Base-by-base conservation (phyloP, 2,797 vertebrate species). In the Jordanella pulchra region DNA sequence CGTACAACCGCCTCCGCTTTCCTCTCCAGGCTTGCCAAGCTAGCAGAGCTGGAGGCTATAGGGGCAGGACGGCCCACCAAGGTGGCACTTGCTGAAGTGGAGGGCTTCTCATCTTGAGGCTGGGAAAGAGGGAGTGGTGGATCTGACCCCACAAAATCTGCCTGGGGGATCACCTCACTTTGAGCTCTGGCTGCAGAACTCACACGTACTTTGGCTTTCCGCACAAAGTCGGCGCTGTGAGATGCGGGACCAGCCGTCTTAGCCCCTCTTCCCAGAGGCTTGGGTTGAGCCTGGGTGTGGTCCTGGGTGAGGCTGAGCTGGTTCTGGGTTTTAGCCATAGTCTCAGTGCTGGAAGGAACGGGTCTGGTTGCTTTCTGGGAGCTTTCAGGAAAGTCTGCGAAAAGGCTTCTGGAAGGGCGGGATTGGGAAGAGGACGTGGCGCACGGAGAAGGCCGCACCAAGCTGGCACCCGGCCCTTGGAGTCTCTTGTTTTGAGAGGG, bases 161-260 rank as follows among this genome's bases (percentile, higher is more conserved):
- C 71, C 74, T 81, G 87, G 82, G 95, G 89, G 79, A 91, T 80
- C 28, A 81, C 63, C 17, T 88, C 94, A 35, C 92, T 76, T 1
- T 94, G 93, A 71, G 93, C 87, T 84, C 92, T 96, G 10, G 90
- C 93, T 56, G 90, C 92, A 1, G 95, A 81, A 71, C 89, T 97
- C 83, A 99, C 95, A 81, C 97, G 96, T 67, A 99, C 96, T 84
- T 98, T 99, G 67, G 97, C 97, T 88, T 99, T 99, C 83, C 96
- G 96, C 23, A 99, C 97, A 80, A 97, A 99, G 93, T 98, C 96
- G 63, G 95, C 95, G 93, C 92, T 89, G 83, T 96, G 94, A 50
- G 93, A 93, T 4, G 93, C 87, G 3, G 94, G 89, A 81, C 94
- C 93, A n/a, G 93, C 91, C 81, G 95, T 95, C 61, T 96, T 96